Evolutionary conservation across 1,140 invertebrate species (phyloP), one percentile per base, ranked within the genome.

Genomic region (Callitettix versicolor): DNA sequence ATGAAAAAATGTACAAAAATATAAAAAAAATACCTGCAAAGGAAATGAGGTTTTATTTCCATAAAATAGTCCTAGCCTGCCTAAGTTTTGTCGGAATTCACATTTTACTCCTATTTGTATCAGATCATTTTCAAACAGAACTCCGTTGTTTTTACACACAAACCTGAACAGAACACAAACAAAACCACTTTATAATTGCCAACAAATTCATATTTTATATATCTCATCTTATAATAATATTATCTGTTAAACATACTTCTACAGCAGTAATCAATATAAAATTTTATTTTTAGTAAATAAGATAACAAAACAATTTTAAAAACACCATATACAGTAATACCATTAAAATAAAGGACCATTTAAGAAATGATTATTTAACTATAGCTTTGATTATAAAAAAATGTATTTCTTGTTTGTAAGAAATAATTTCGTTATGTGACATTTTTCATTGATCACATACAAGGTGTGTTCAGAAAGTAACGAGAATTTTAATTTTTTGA

Each of bases 101-200:
- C 92, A 91, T 72, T 99, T 99, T 0, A 98, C 91, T 51, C 95
- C 96, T 64, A 99, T 96, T 78, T 99, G 96, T 54, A 99, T 85
- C 43, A 98, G 74, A 66, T 98, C 94, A 75, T 96, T 98, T 75
- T 99, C 96, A 75, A 95, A 99, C 11, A 99, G 76, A 22, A 99
- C 91, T 26, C 96, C 97, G 73, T 95, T 95, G 66, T 93, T 94
- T 76, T 98, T 98, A 71, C 92, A 95, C 43, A 98, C 80, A 70
- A 98, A 96, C 69, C 86, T 91, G 67, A 73, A 72, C 49, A 34
- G 26, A 54, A 50, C n/a, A 42, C 14, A 56, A 6, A 57, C 11
- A 51, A 33, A 14, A 44, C 24, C 12, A 9, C 17, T 14, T 22
- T 34, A 47, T 30, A 22, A 62, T 26, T 42, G n/a, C 46, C 34